Evolutionary conservation across 2,113 vertebrate genomes (phyloP), one percentile per base, ranked within the genome.

Genomic region (Malaclemys terrapin): DNA sequence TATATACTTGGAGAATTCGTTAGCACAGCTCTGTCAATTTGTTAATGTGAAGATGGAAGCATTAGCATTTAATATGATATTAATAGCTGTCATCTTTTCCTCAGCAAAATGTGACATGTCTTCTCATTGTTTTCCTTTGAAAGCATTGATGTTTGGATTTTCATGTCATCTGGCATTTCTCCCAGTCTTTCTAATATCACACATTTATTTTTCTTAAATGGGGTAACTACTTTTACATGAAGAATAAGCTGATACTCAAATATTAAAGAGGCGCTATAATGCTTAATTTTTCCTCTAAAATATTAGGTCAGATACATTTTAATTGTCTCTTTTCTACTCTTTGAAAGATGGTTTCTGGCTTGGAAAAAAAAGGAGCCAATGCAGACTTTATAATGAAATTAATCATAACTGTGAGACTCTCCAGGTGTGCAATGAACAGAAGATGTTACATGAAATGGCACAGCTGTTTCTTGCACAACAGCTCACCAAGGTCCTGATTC

Each of bases 391-490:
- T 25, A 86, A 69, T 22, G 84, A 59, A 75, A 54, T 88, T 87
- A 76, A 52, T 69, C 52, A 62, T 27, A 65, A 75, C 75, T 88
- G 84, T 69, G 54, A 76, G 84, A 89, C 69, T 52, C 62, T 88
- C 17, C 69, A 90, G 89, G 45, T 94, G 76, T 1, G 25, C 52
- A 72, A 45, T 50, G 85, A 84, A 72, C 59, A 52, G 80, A 50
- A 89, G 78, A 90, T 92, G 35, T 56, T 95, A 92, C 56, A 75
- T 90, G 87, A 94, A 84, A 56, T 56, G 56, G 90, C 59, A 93
- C 81, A 80, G 87, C 82, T 72, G 78, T 62, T 94, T 94, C 90
- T 83, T 85, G 79, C 47, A 4, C 80, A 13, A 29, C 90, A 56
- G 76, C 49, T 96, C 80, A 5, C 1, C 89, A 59, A 62, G 78